These are phyloP conservation scores for Strix aluco DNA, from an alignment of 2,113 vertebrate genomes.

Conservation along the genomic window DNA sequence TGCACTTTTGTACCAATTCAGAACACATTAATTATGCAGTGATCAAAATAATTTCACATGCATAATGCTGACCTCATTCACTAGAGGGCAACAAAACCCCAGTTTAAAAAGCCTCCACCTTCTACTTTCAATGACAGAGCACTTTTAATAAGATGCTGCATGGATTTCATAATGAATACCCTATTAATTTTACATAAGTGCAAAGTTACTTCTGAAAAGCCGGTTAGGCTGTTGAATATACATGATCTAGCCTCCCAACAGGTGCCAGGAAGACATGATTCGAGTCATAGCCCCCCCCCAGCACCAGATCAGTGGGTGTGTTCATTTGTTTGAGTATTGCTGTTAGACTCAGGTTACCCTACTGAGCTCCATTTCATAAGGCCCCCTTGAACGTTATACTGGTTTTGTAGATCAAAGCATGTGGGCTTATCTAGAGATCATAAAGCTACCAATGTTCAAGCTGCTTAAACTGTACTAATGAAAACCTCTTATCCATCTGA, in stretches of 20 bases:
- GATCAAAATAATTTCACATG: slow-evolving; percentile 70
- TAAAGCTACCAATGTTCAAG: not conserved
- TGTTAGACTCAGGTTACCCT: not conserved
- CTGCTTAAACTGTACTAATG: not conserved
- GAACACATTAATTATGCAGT: slow-evolving; percentile 73
- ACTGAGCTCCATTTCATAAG: not conserved
- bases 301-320: not conserved
- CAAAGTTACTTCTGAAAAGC: slow-evolving; percentile 51
- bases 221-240: slow-evolving; percentile 9
- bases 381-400: accelerated
- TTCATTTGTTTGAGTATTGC: not conserved
- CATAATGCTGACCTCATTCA: slow-evolving; percentile 83
- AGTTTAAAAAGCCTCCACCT: slow-evolving; percentile 70
- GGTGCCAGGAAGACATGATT: not conserved
- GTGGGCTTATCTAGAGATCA: not conserved
- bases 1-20: slow-evolving; percentile 30
- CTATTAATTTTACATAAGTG: slow-evolving; percentile 60
- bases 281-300: not conserved
- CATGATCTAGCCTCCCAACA: not conserved
- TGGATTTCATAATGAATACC: slow-evolving; percentile 59
- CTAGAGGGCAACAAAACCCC: slow-evolving; percentile 83
- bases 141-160: slow-evolving; percentile 55
- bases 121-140: slow-evolving; percentile 63
- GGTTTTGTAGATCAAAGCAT: not conserved
- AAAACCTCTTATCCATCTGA: not conserved